Conservation (phyloP, 2,113 vertebrate genomes). For the Oryzias woworae region DNA sequence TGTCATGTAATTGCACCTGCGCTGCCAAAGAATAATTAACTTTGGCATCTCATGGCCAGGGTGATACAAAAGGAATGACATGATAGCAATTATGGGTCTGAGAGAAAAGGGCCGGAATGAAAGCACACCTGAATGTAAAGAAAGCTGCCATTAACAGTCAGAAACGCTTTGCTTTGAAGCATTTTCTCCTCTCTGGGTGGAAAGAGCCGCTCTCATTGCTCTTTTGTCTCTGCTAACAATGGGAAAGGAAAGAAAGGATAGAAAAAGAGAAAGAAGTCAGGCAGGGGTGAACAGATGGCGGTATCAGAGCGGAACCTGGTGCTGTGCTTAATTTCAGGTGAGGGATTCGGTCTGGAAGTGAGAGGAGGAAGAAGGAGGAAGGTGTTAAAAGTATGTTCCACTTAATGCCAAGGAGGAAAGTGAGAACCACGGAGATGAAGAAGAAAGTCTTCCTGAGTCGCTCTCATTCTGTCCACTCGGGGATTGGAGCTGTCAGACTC, state of each 20-base stretch:
- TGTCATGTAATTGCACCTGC: conserved; percentile 80
- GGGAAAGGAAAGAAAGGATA: conserved; percentile 5
- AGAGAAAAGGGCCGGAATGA: conserved; percentile 34
- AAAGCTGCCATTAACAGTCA: conserved; percentile 59
- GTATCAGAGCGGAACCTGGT: conserved; percentile 74
- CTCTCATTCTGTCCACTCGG: conserved; percentile 26
- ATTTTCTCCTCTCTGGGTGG: conserved; percentile 26
- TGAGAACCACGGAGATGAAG: conserved; percentile 16
- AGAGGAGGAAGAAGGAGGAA: conserved; percentile 26
- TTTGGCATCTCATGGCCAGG: conserved; percentile 65
- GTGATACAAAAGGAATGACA: conserved; percentile 70
- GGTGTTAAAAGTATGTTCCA: conserved; percentile 52
- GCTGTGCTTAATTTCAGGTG: conserved; percentile 79
- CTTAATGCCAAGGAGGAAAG: conserved; percentile 28
- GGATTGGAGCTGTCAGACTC: conserved; percentile 45
- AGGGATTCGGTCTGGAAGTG: conserved; percentile 58
- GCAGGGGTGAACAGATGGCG: conserved; percentile 71
- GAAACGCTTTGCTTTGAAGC: conserved; percentile 9
- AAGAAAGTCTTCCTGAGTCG: conserved; percentile 24
- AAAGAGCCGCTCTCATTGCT: conserved; percentile 25
- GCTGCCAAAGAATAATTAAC: conserved; percentile 74
- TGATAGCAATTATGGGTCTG: conserved; percentile 65
- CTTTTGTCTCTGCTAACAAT: conserved; percentile 35
- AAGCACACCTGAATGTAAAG: conserved; percentile 61
- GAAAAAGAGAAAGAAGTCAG: conserved; percentile 37